Conservation (phyloP, 2,797 vertebrate species). For the Aldrovandia affinis region DNA sequence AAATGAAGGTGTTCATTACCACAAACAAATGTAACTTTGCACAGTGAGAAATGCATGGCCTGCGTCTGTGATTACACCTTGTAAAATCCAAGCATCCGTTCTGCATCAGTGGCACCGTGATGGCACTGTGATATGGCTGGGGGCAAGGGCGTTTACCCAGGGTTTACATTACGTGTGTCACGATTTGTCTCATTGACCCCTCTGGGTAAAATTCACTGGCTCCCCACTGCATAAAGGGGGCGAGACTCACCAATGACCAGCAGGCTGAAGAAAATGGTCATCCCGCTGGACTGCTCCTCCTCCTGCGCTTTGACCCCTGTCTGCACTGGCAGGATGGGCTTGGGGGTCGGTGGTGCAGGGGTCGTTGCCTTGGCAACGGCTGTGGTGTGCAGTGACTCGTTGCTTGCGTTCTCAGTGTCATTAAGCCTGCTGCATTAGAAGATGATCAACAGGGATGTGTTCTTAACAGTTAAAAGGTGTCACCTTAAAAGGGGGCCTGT, state of each 20-base stretch:
- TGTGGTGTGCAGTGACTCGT: constrained; percentile 77
- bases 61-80: neutral
- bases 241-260: constrained; percentile 92
- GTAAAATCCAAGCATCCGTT: neutral
- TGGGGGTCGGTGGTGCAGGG: constrained; percentile 81
- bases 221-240: neutral
- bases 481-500: neutral
- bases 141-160: neutral
- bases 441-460: neutral
- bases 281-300: constrained; percentile 95
- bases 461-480: neutral
- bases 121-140: neutral
- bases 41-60: too few species aligned
- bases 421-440: constrained; percentile 74
- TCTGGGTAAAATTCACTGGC: neutral
- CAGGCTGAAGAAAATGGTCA: constrained; percentile 98
- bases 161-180: neutral
- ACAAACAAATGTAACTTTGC: too few species aligned
- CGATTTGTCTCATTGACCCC: neutral
- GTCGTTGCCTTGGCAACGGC: constrained; percentile 71
- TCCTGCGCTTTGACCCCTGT: constrained; percentile 96
- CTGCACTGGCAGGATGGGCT: constrained; percentile 91
- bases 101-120: neutral
- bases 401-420: constrained; percentile 74
- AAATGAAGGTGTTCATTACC: neutral